Evolutionary conservation across 2,797 vertebrate species (phyloP).

Genomic region (Anolis apletophallus): DNA sequence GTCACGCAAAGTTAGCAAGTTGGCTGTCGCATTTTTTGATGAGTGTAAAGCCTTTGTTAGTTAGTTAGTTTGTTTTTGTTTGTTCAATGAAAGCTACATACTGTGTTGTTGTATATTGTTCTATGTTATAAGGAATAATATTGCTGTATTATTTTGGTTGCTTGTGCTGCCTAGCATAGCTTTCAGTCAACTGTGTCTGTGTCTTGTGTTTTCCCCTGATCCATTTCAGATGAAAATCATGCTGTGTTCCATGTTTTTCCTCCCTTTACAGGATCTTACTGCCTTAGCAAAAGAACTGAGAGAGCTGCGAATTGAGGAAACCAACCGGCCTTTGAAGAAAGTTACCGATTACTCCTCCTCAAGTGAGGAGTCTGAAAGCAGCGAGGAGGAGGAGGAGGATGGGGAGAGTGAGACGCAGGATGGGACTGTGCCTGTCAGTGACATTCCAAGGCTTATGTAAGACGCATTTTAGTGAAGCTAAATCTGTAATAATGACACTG

Average conservation of each 20-base stretch:
- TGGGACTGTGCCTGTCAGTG: slow-evolving; percentile 94
- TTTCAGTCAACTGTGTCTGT: slow-evolving; percentile 68
- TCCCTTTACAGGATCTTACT: slow-evolving; percentile 89
- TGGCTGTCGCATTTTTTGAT: slow-evolving; percentile 75
- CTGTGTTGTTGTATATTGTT: slow-evolving; percentile 77
- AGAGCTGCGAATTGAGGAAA: slow-evolving; percentile 94
- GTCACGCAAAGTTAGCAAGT: slow-evolving; percentile 70
- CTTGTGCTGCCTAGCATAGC: slow-evolving; percentile 74
- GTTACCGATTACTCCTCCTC: slow-evolving; percentile 98
- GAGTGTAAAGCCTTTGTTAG: slow-evolving; percentile 64
- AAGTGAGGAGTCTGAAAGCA: slow-evolving; percentile 96
- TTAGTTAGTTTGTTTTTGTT: slow-evolving; percentile 57
- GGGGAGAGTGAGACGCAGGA: slow-evolving; percentile 91
- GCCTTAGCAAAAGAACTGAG: slow-evolving; percentile 96
- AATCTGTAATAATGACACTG: neutral
- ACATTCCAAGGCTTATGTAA: slow-evolving; percentile 98
- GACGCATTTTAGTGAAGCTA: slow-evolving; percentile 44
- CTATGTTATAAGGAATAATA: slow-evolving; percentile 76
- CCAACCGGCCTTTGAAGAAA: slow-evolving; percentile 93
- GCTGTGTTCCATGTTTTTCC: slow-evolving; percentile 30
- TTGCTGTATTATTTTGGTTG: slow-evolving; percentile 74
- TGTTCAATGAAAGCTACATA: slow-evolving; percentile 77
- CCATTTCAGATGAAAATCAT: slow-evolving; percentile 32
- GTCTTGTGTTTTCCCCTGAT: neutral
- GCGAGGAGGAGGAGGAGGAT: slow-evolving; percentile 92